Base-by-base conservation (phyloP, 2,113 vertebrate species). In the Urocolius indicus region DNA sequence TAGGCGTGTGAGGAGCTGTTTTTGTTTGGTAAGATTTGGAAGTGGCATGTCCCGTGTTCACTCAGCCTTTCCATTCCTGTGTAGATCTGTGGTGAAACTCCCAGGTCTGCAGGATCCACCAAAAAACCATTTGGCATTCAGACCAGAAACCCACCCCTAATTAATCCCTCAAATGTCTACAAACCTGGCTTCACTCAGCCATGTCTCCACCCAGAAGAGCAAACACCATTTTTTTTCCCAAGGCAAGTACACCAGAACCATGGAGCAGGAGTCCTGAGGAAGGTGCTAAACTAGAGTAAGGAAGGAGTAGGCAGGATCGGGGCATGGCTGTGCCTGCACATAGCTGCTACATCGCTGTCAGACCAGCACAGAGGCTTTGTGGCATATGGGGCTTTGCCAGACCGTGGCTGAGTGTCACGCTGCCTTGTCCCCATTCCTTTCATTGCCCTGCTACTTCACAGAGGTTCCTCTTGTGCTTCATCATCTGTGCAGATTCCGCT, bases 341-440 rank as follows among this genome's bases (percentile, higher is more conserved):
- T 6, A 52, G 38, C 41, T 75, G 67, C 46, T 71, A 59, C 32
- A 5, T 3, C 20, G 4, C 7, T 49, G 27, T 20, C 8, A 76
- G 69, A 74, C 27, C 58, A 43, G n/a, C 16, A 22, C 43, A 17
- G 75, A 15, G 19, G 58, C 58, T n/a, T 8, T 8, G 21, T 0
- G 6, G 34, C 51, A 32, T 24, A 2, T 0, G 0, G 30, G 52
- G 18, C 38, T 83, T 55, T 52, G 36, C 52, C 57, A n/a, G 30
- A 26, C 11, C 15, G 76, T 22, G 7, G 8, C 18, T n/a, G 29
- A 11, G 11, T 30, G 45, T 17, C 1, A 1, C 11, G 21, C 23
- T 81, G 43, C 49, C n/a, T 54, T 1, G 0, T 24, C 15, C 4
- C 18, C 13, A 45, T 34, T 30, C 16, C 34, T n/a, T 43, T 46